These are phyloP conservation scores for Tamias sibiricus DNA, from an alignment of 2,113 vertebrate species.

Conservation along the genomic window DNA sequence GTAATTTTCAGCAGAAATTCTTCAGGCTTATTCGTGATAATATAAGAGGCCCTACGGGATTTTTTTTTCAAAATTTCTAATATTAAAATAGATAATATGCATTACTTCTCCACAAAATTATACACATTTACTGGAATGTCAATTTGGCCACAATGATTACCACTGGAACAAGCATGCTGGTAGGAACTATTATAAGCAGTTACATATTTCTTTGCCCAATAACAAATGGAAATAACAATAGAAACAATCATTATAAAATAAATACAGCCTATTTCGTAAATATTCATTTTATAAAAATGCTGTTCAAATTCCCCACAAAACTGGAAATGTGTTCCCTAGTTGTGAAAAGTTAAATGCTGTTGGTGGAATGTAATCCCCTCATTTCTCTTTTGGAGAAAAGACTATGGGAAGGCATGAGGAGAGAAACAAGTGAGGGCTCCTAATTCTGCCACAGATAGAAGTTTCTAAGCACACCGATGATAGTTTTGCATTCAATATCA, in stretches of 20 bases:
- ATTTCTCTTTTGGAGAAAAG: background rate
- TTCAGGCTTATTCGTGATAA: background rate
- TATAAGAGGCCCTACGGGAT: background rate
- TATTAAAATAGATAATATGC: background rate
- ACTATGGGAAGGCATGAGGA: background rate
- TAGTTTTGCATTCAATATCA: background rate
- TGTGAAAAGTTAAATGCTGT: background rate
- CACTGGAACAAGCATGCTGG: background rate
- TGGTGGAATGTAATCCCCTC: background rate
- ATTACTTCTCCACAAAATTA: background rate
- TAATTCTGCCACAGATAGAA: background rate
- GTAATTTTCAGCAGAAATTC: conserved; percentile 46
- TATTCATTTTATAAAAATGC: background rate
- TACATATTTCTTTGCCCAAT: background rate
- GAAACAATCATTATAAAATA: background rate
- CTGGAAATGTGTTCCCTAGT: background rate
- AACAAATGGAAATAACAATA: background rate
- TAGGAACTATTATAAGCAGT: background rate
- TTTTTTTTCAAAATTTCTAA: background rate
- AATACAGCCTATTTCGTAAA: background rate
- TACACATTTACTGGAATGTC: background rate
- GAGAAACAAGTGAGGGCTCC: background rate
- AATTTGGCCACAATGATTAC: conserved; percentile 18
- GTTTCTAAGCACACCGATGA: background rate
- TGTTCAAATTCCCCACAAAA: background rate